Conservation (phyloP, 2,888 invertebrate genomes). For the Rutpela maculata region DNA sequence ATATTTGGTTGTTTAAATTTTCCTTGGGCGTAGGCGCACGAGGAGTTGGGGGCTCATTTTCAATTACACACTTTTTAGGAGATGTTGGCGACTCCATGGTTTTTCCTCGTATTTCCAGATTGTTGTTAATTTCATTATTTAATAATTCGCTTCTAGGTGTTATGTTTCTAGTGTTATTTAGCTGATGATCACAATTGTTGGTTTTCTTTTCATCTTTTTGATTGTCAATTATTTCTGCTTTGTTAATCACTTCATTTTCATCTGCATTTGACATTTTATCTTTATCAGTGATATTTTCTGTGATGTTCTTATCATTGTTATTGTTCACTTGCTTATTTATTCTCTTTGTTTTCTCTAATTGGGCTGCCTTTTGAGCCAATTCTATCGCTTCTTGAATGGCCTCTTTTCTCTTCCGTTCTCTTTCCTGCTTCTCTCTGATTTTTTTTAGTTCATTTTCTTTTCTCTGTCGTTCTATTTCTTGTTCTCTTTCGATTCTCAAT, state of each 20-base stretch:
- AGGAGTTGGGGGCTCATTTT: conserved; percentile 28
- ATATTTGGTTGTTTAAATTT: conserved; percentile 28
- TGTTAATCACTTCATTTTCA: conserved; percentile 27
- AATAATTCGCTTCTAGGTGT: conserved; percentile 45
- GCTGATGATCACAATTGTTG: conserved; percentile 44
- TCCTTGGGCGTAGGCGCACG: conserved; percentile 2
- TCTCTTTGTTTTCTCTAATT: conserved; percentile 74
- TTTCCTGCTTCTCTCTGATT: conserved; percentile 82
- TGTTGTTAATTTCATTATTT: conserved; percentile 60
- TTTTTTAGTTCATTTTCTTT: conserved; percentile 83
- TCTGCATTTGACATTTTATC: conserved; percentile 51
- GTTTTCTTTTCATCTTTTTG: conserved; percentile 39
- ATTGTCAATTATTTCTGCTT: conserved; percentile 20
- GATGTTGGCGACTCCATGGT: conserved; percentile 50
- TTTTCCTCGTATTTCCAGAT: conserved; percentile 52
- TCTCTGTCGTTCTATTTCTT: conserved; percentile 81
- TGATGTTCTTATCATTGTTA: conserved; percentile 54
- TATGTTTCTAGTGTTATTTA: conserved; percentile 54
- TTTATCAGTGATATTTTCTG: conserved; percentile 67
- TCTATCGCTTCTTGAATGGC: conserved; percentile 86
- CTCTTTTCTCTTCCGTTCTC: conserved; percentile 84
- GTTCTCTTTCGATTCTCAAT: conserved; percentile 83
- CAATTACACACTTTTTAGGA: conserved; percentile 13
- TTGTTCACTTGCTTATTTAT: conserved; percentile 50
- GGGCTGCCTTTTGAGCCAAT: conserved; percentile 80